Base-by-base conservation (phyloP, 2,888 invertebrate species). In the Ligdia adustata region DNA sequence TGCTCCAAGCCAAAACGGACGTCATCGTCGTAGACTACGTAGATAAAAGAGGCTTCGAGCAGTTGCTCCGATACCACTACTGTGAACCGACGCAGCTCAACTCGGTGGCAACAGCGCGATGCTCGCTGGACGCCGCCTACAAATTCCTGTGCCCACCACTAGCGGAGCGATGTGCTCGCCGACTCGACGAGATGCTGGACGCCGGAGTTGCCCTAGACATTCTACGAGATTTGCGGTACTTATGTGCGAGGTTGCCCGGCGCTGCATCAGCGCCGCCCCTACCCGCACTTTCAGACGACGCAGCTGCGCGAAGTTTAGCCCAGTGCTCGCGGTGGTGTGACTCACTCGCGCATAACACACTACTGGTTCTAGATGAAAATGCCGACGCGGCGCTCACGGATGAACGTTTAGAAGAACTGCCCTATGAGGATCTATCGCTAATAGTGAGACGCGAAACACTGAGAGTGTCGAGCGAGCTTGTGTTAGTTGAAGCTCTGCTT, bases 131-230 rank as follows among this genome's bases (percentile, higher is more conserved):
- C 55, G 94, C 94, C 1, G 95, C 95, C 12, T 93, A 95, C 69
- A 94, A 94, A 67, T 94, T 95, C 69, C 86, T 95, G 31, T 94
- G 95, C 62, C 91, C 93, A 3, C 93, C 92, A 11, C 86, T 96
- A 37, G 93, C 94, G 1, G 91, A 92, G 53, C 90, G 93, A 46
- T 95, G 95, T 66, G 92, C 94, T 13, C 85, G 91, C 16, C 93
- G 93, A 42, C 88, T 96, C 26, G 93, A 93, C 57, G 90, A 90
- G 43, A 92, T 93, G 73, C 76, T 96, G 16, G 91, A 91, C 46
- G 88, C 91, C 2, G 89, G 91, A 9, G 94, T 93, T 35, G 94
- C 94, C 0, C 88, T 95, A 2, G 91, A 92, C 62, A 92, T 95
- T 38, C 83, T 94, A 58, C 91, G 92, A 1, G 92, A 92, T 39